phyloP scores from a whole-genome alignment of 2,797 vertebrate species.

The Phoxinus dragarum region DNA sequence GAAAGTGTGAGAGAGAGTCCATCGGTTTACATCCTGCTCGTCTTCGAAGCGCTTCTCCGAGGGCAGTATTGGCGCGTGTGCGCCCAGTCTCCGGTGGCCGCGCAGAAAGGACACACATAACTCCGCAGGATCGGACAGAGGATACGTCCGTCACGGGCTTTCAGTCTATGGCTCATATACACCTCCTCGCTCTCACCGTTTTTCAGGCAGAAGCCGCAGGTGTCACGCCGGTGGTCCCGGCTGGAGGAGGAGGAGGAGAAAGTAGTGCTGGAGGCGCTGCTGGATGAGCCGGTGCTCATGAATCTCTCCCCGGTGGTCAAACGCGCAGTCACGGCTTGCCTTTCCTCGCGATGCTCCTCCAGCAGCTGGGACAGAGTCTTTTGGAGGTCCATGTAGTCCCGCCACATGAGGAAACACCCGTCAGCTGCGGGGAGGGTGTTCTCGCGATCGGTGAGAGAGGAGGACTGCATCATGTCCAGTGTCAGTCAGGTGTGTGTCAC shows the following conservation, averaged over 20 bases:
- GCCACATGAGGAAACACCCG: constrained; percentile 80
- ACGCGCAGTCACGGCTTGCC: background rate
- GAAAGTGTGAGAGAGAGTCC: background rate
- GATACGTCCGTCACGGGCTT: constrained; percentile 74
- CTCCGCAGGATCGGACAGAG: constrained; percentile 82
- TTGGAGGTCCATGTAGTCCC: constrained; percentile 81
- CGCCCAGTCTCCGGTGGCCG: constrained; percentile 80
- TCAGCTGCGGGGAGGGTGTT: background rate
- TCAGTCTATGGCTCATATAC: constrained; percentile 82
- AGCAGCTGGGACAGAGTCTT: constrained; percentile 65
- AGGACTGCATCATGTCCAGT: constrained; percentile 30
- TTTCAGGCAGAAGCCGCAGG: constrained; percentile 85
- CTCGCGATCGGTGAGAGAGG: background rate
- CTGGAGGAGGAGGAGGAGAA: constrained; percentile 35
- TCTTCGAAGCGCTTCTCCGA: background rate
- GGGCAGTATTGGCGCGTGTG: constrained; percentile 88
- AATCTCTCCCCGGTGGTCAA: background rate
- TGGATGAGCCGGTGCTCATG: background rate
- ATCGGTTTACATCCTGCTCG: background rate
- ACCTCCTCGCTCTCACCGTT: constrained; percentile 81
- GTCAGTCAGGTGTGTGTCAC: background rate
- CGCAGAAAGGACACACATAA: constrained; percentile 84
- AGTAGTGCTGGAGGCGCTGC: constrained; percentile 32
- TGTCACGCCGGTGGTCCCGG: background rate
- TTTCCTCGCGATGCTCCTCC: background rate